Percentiles rank a stretch among this genome's conserved stretches.
Evolutionary conservation across 2,888 invertebrate genomes (phyloP).

Genomic region (Euplexia lucipara): DNA sequence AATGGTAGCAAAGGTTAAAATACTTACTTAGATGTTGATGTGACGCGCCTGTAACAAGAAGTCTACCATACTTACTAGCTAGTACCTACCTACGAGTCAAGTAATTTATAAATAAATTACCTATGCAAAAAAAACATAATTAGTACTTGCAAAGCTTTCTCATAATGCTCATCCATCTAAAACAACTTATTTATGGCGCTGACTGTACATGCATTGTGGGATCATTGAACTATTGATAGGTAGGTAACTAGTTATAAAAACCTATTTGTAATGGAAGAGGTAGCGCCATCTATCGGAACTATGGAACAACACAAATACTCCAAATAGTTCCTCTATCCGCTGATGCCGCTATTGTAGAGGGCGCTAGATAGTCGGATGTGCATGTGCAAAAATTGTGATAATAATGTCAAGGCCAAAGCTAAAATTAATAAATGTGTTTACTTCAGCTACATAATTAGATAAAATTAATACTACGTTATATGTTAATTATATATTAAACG

Average conservation of each 20-base stretch:
- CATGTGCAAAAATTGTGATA: slow-evolving; percentile 84
- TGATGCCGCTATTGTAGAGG: slow-evolving; percentile 64
- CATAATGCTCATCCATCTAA: slow-evolving; percentile 40
- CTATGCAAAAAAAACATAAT: slow-evolving; percentile 7
- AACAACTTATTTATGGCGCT: slow-evolving; percentile 55
- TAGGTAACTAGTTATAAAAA: slow-evolving; percentile 64
- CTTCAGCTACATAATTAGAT: slow-evolving; percentile 34
- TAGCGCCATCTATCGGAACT: slow-evolving; percentile 78
- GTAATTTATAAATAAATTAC: neutral
- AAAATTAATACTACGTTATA: slow-evolving; percentile 31
- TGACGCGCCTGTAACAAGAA: neutral
- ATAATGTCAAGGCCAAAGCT: slow-evolving; percentile 89
- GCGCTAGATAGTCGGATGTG: slow-evolving; percentile 70
- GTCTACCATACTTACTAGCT: neutral
- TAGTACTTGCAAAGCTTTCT: slow-evolving; percentile 29
- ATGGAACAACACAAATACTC: slow-evolving; percentile 45
- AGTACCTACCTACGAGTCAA: too few species aligned
- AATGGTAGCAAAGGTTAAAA: too few species aligned
- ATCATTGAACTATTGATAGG: slow-evolving; percentile 76
- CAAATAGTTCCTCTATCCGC: slow-evolving; percentile 49
- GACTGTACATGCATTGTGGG: slow-evolving; percentile 64
- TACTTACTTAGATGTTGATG: too few species aligned
- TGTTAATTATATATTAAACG: slow-evolving; percentile 13
- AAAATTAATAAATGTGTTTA: slow-evolving; percentile 59
- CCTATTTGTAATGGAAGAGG: slow-evolving; percentile 60